Conservation (phyloP, 2,888 invertebrate genomes). For the Barypeithes pellucidus region DNA sequence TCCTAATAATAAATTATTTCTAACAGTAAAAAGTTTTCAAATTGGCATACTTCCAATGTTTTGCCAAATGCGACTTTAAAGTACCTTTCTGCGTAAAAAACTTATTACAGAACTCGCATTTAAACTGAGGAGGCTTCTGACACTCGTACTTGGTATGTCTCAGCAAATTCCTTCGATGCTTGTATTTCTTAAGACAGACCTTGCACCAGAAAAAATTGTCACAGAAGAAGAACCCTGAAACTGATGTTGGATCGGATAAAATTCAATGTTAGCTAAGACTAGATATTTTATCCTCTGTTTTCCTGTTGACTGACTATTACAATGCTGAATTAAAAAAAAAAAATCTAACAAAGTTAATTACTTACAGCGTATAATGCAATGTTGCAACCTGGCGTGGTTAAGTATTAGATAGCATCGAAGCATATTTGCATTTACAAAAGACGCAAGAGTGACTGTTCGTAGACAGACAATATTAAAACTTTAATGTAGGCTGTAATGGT, state of each 20-base stretch:
- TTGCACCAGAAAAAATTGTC: constrained; percentile 54
- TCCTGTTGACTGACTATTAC: too few relatives aligned
- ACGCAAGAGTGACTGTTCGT: too few relatives aligned
- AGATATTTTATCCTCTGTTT: background rate
- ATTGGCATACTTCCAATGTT: constrained; percentile 51
- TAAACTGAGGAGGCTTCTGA: constrained; percentile 61
- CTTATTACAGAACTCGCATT: constrained; percentile 53
- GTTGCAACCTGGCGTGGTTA: background rate
- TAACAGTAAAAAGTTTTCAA: constrained; percentile 20
- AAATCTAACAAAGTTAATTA: background rate
- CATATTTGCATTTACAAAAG: background rate
- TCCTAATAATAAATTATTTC: background rate
- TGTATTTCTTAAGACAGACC: constrained; percentile 60
- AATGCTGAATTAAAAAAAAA: too few relatives aligned
- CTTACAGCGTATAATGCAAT: background rate
- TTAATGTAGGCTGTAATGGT: too few relatives aligned
- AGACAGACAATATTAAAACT: too few relatives aligned
- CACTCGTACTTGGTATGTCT: constrained; percentile 63
- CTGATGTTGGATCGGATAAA: constrained; percentile 21
- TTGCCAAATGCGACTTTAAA: constrained; percentile 49
- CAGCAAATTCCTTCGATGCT: constrained; percentile 56
- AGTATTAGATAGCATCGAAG: background rate
- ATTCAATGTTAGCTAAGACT: constrained; percentile 2
- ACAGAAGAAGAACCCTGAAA: constrained; percentile 44
- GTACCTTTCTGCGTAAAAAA: constrained; percentile 53